A percentile compares a stretch with the other conserved stretches of the same genome.
Conservation (phyloP, 2,113 vertebrate genomes). For the Thryonomys swinderianus region DNA sequence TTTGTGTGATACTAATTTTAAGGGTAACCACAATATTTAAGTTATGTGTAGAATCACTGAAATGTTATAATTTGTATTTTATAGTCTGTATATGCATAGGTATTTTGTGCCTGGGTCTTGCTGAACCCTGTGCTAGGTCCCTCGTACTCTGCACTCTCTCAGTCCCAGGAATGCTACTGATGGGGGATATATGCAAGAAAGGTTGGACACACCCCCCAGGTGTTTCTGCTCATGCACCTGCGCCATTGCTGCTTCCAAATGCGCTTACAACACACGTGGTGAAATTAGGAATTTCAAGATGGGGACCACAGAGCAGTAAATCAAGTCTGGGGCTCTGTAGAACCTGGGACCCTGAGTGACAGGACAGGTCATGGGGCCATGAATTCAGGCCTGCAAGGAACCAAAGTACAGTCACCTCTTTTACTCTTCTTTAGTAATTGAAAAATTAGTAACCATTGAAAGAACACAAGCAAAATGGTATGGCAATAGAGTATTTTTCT, state of each 20-base stretch:
- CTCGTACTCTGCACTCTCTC: background rate
- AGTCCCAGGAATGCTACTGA: background rate
- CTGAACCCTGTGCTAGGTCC: too few relatives aligned
- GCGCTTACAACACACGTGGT: background rate
- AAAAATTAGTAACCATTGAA: slow-evolving; percentile 41
- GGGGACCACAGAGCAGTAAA: background rate
- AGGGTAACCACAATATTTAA: background rate
- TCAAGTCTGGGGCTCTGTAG: background rate
- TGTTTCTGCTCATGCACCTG: background rate
- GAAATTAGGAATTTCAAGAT: slow-evolving; percentile 2
- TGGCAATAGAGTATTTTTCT: too few relatives aligned
- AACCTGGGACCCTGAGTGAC: background rate
- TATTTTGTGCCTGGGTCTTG: background rate
- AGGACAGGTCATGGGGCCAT: background rate
- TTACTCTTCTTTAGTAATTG: background rate
- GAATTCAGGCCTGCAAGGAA: background rate
- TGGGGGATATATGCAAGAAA: background rate
- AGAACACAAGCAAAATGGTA: background rate
- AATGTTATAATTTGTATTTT: slow-evolving; percentile 16
- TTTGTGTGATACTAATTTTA: slow-evolving; percentile 1
- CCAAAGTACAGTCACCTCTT: background rate
- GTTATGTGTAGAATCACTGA: background rate
- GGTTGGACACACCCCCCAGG: rapidly evolving
- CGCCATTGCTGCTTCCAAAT: background rate
- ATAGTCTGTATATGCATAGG: background rate